These are phyloP conservation scores for Indri indri DNA, from an alignment of 2,113 vertebrate species.

Conservation along the genomic window DNA sequence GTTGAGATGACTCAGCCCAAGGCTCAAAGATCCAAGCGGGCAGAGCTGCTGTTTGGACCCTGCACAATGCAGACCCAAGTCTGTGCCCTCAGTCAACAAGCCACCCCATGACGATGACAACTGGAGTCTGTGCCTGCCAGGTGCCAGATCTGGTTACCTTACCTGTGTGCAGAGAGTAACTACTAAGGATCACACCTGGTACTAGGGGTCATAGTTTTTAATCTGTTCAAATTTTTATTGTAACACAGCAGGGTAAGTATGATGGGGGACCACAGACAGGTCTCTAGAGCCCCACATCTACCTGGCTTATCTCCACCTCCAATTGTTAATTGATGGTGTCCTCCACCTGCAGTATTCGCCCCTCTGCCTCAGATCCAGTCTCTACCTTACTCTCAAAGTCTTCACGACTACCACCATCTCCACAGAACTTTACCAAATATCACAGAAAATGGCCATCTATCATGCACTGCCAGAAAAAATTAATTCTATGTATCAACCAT, in stretches of 20 bases:
- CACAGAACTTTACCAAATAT: not conserved
- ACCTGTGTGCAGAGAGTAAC: not conserved
- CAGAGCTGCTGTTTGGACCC: not conserved
- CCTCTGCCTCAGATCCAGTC: not conserved
- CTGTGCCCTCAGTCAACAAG: not conserved
- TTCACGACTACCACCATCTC: not conserved
- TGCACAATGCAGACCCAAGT: too few species aligned
- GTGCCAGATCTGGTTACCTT: not conserved
- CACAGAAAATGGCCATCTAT: not conserved
- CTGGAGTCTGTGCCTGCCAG: not conserved
- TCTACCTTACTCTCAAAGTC: not conserved
- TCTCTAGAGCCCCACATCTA: not conserved
- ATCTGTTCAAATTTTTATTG: not conserved
- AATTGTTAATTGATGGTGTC: not conserved
- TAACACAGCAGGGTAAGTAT: not conserved
- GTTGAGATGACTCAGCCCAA: not conserved
- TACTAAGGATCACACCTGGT: not conserved
- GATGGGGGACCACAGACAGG: not conserved
- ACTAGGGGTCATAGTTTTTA: not conserved
- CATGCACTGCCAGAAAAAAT: not conserved
- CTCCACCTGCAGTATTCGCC: not conserved
- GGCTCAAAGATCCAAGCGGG: too few species aligned
- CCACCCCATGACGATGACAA: not conserved
- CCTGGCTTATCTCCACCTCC: not conserved
- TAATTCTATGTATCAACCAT: not conserved